Evolutionary conservation across 2,888 invertebrate species (phyloP).

Genomic region (Metalampra italica): DNA sequence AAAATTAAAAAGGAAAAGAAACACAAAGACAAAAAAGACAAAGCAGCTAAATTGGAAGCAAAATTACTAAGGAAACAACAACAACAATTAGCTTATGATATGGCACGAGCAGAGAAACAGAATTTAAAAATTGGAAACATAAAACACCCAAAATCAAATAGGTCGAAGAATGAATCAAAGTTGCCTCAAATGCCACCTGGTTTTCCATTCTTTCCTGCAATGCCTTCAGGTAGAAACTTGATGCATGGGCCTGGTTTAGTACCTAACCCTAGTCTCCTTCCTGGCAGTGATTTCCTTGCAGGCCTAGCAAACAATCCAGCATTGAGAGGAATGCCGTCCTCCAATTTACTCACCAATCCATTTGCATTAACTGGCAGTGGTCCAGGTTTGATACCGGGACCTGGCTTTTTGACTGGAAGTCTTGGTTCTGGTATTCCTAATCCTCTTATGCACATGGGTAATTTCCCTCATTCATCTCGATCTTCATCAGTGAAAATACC

Average conservation of each 20-base stretch:
- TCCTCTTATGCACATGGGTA: constrained; percentile 70
- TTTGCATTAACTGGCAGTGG: constrained; percentile 74
- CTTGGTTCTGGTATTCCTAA: constrained; percentile 63
- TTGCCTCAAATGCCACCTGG: constrained; percentile 61
- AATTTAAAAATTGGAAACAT: constrained; percentile 50
- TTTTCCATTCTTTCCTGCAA: constrained; percentile 66
- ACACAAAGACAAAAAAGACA: constrained; percentile 74
- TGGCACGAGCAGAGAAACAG: constrained; percentile 59
- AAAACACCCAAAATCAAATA: constrained; percentile 57
- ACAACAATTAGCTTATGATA: constrained; percentile 62
- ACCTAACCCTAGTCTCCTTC: constrained; percentile 69
- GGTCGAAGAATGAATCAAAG: constrained; percentile 64
- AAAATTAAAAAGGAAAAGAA: constrained; percentile 80
- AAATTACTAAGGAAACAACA: constrained; percentile 70
- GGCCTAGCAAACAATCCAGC: constrained; percentile 68
- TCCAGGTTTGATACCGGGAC: constrained; percentile 81
- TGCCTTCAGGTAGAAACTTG: constrained; percentile 72
- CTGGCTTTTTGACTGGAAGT: constrained; percentile 57
- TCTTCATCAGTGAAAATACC: constrained; percentile 78
- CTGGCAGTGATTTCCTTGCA: constrained; percentile 62
- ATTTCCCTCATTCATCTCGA: constrained; percentile 79
- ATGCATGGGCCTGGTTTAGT: constrained; percentile 76
- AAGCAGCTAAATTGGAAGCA: constrained; percentile 65
- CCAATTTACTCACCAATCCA: constrained; percentile 70
- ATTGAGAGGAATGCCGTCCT: constrained; percentile 55